Evolutionary conservation across 2,797 vertebrate genomes (phyloP).

Genomic region (Acanthornis magna): DNA sequence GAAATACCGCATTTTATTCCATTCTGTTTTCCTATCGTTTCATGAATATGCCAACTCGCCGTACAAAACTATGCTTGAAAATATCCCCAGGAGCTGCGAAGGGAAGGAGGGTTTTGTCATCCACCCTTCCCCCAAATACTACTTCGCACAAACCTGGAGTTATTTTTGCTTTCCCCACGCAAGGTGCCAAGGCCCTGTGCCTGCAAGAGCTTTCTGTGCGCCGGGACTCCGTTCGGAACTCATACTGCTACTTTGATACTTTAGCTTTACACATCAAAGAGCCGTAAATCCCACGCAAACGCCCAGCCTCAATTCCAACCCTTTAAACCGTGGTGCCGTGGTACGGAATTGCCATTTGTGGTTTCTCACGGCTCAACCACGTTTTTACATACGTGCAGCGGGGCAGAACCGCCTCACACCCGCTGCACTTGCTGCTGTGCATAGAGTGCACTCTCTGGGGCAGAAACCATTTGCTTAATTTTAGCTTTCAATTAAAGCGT

Average conservation of each 20-base stretch:
- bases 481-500: neutral
- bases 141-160: neutral
- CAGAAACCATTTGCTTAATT: neutral
- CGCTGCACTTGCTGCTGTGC: neutral
- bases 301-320: neutral
- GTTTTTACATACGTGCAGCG: neutral
- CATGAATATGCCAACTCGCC: neutral
- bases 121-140: too few relatives aligned
- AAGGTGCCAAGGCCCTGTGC: neutral
- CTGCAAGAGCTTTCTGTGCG: neutral
- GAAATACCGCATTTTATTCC: neutral
- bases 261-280: neutral
- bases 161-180: neutral
- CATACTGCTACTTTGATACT: neutral
- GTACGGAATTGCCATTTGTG: neutral
- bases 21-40: neutral
- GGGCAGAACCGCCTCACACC: neutral
- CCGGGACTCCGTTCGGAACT: neutral
- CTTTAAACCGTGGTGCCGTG: neutral
- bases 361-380: neutral
- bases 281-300: neutral
- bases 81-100: neutral
- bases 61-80: neutral
- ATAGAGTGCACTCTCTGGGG: fast-evolving
- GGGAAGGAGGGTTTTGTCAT: neutral